Evolutionary conservation across 2,113 vertebrate genomes (phyloP), one percentile per base, ranked within the genome.

Genomic region (Pterocles orientalis): DNA sequence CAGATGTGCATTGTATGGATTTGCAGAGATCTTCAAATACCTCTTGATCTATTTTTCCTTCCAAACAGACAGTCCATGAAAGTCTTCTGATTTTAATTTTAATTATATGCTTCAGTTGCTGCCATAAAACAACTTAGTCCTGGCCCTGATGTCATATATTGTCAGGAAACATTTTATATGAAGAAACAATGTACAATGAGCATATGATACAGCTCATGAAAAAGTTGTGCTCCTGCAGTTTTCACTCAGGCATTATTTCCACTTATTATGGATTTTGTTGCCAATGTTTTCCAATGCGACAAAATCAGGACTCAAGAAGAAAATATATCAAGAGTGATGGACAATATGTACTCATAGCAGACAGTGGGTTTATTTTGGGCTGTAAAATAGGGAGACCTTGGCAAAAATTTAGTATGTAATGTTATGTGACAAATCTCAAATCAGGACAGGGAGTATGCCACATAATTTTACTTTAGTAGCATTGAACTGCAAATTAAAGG

Each of bases 31-130:
- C 41, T 94, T 86, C 83, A 91, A 87, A 88, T 88, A 92, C 26
- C 10, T 92, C 75, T 94, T 72, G 25, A 48, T 87, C 75, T 94
- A 43, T 75, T 92, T 93, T 87, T 88, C 43, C 25, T 91, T 95
- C 77, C 65, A 86, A 93, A 75, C 23, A 93, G 62, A 88, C 45
- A 92, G 73, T 57, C 33, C 25, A 47, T 79, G 81, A 45, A 91
- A 95, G 34, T 11, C 34, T 66, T 80, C 61, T 93, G 91, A 94
- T 71, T 94, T 96, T 94, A 69, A 90, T 94, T 94, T 90, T 88
- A 85, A 92, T 88, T 86, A 85, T 87, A 65, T 14, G 21, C 61
- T 80, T 76, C 36, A 86, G 34, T 61, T 93, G 33, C 61, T 96
- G 89, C 79, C 73, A 92, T 91, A 82, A 92, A 97, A 64, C 58